Evolutionary conservation across 2,888 invertebrate species (phyloP).

Genomic region (Sarcophaga subvicina): DNA sequence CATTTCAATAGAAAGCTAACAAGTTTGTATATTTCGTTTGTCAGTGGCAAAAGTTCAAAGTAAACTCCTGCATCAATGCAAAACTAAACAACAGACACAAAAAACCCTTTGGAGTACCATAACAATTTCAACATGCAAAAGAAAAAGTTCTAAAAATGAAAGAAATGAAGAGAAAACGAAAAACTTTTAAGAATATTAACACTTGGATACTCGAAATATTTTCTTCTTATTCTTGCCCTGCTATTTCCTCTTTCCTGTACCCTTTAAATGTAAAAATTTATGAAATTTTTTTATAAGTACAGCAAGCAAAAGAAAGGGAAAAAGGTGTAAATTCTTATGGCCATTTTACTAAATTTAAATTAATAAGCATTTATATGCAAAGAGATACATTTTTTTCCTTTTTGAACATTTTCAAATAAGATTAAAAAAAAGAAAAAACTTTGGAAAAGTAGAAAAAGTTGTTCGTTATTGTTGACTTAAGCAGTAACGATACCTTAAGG

Average conservation of each 20-base stretch:
- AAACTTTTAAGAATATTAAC: slow-evolving; percentile 66
- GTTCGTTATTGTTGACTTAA: slow-evolving; percentile 44
- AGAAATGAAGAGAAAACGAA: slow-evolving; percentile 20
- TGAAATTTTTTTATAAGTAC: slow-evolving; percentile 43
- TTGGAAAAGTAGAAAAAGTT: slow-evolving; percentile 47
- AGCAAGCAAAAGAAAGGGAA: neutral
- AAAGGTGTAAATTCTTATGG: slow-evolving; percentile 54
- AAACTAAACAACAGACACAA: slow-evolving; percentile 13
- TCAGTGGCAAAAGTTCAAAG: slow-evolving; percentile 54
- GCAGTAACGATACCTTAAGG: slow-evolving; percentile 63
- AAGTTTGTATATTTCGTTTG: slow-evolving; percentile 50
- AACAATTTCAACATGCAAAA: slow-evolving; percentile 18
- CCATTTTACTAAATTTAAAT: slow-evolving; percentile 68
- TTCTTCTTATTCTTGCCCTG: slow-evolving; percentile 31
- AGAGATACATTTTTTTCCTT: slow-evolving; percentile 20
- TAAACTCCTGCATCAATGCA: slow-evolving; percentile 48
- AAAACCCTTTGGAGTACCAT: slow-evolving; percentile 46
- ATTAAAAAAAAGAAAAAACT: slow-evolving; percentile 14
- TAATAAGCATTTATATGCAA: slow-evolving; percentile 70
- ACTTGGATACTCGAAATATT: slow-evolving; percentile 60
- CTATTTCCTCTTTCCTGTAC: slow-evolving; percentile 41
- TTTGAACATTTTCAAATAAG: slow-evolving; percentile 8
- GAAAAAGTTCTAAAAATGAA: neutral
- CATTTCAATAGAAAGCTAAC: neutral
- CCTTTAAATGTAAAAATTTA: slow-evolving; percentile 54